phyloP scores from a whole-genome alignment of 2,797 vertebrate species.

The Mus caroli region DNA sequence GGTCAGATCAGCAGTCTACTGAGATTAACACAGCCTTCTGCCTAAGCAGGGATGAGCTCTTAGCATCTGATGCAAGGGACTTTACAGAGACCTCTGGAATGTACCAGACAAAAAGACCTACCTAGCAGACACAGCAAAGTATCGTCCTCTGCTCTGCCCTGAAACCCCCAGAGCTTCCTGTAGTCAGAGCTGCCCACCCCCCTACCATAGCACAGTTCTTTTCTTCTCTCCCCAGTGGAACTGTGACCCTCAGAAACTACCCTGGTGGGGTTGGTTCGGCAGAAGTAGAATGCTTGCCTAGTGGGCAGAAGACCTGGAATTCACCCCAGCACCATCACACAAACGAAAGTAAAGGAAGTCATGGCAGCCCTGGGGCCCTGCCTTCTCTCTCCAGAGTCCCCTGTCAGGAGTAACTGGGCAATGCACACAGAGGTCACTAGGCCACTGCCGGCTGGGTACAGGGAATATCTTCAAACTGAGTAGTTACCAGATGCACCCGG shows the following conservation, averaged over 20 bases:
- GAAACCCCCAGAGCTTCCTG: background rate
- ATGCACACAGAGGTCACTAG: background rate
- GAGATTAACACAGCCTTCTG: background rate
- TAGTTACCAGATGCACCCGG: background rate
- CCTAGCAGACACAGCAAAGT: background rate
- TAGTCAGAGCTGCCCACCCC: background rate
- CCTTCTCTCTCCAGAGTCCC: background rate
- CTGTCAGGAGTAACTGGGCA: background rate
- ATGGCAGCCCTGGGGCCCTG: background rate
- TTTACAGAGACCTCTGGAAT: background rate
- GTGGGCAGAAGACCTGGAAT: background rate
- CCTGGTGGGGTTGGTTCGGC: background rate
- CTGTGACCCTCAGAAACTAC: background rate
- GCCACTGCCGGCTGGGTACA: too few relatives aligned
- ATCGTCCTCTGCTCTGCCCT: rapidly evolving
- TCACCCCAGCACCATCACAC: too few relatives aligned
- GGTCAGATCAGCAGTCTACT: background rate
- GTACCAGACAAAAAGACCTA: background rate
- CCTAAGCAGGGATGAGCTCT: background rate
- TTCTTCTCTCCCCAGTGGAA: background rate
- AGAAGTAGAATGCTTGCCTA: background rate
- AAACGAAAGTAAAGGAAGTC: background rate
- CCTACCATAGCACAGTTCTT: too few relatives aligned
- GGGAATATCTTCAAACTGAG: background rate
- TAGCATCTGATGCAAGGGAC: background rate